phyloP scores from a whole-genome alignment of 2,888 invertebrate species.

The Lymantria dispar region DNA sequence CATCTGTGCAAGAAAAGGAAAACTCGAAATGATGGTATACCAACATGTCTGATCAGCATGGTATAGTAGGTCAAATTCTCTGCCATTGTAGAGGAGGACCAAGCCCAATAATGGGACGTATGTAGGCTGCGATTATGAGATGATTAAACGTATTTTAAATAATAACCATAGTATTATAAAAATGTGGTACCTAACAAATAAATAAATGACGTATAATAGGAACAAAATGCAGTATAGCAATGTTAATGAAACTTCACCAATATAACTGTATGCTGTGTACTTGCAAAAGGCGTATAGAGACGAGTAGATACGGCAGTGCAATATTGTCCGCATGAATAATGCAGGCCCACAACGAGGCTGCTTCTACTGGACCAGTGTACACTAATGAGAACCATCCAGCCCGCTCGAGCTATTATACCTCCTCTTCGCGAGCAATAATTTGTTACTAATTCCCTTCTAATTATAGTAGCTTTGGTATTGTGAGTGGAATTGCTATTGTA shows the following conservation, averaged over 20 bases:
- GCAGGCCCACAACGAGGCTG: constrained; percentile 62
- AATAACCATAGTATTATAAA: no score
- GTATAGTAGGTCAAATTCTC: no score
- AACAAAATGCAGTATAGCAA: constrained; percentile 40
- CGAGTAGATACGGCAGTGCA: constrained; percentile 56
- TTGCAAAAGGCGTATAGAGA: constrained; percentile 40
- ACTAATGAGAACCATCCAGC: constrained; percentile 75
- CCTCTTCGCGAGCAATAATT: constrained; percentile 70
- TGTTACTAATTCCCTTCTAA: constrained; percentile 76
- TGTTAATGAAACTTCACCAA: constrained; percentile 47
- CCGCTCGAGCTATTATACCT: constrained; percentile 62
- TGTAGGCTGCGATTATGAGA: no score
- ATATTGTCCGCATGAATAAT: constrained; percentile 80
- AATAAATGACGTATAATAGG: neutral
- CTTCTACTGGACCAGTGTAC: constrained; percentile 58
- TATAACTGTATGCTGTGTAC: constrained; percentile 36
- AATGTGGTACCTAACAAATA: no score
- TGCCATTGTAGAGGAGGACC: no score
- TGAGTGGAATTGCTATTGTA: constrained; percentile 41
- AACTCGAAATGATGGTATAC: no score
- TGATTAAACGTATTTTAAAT: no score
- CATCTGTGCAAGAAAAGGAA: no score
- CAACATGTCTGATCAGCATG: no score
- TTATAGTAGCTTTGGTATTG: constrained; percentile 56
- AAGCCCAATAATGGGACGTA: no score